phyloP scores from a whole-genome alignment of 2,888 invertebrate species.

The Tryphoninae sp. region DNA sequence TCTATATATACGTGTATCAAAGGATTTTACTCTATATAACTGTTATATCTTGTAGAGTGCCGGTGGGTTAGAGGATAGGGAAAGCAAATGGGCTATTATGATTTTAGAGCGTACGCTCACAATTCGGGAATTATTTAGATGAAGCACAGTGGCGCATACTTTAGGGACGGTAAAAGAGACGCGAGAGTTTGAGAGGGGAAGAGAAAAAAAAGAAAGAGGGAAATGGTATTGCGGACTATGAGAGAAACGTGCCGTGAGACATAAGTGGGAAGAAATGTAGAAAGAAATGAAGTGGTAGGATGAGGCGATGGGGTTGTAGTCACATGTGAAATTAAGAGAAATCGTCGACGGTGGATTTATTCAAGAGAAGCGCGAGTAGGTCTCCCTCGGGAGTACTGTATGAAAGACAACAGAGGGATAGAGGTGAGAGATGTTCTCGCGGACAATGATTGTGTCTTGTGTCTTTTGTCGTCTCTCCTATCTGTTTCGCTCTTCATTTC shows the following conservation, averaged over 20 bases:
- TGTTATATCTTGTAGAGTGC: background rate
- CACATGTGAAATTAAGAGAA: conserved; percentile 57
- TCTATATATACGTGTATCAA: too few relatives aligned
- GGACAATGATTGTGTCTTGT: conserved; percentile 44
- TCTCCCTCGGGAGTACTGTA: conserved; percentile 27
- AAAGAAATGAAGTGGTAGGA: conserved; percentile 2
- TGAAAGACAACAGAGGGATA: conserved; percentile 6
- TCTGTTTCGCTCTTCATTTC: background rate
- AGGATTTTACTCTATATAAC: too few relatives aligned
- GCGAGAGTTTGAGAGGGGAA: background rate
- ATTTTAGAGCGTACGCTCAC: conserved; percentile 52
- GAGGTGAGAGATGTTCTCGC: conserved; percentile 17
- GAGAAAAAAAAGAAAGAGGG: background rate
- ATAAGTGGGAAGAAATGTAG: conserved; percentile 27
- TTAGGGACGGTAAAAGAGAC: conserved; percentile 24
- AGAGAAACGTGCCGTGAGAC: conserved; percentile 47
- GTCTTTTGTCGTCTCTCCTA: background rate
- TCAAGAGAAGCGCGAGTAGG: conserved; percentile 36
- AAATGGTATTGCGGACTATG: background rate
- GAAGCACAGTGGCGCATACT: conserved; percentile 47
- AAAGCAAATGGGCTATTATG: conserved; percentile 37
- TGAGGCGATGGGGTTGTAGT: conserved; percentile 33
- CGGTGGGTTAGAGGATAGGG: background rate
- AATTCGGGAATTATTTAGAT: conserved; percentile 58
- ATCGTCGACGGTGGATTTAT: conserved; percentile 58